These are phyloP conservation scores for Ardeotis arabs DNA, from an alignment of 2,113 vertebrate species.

Conservation along the genomic window DNA sequence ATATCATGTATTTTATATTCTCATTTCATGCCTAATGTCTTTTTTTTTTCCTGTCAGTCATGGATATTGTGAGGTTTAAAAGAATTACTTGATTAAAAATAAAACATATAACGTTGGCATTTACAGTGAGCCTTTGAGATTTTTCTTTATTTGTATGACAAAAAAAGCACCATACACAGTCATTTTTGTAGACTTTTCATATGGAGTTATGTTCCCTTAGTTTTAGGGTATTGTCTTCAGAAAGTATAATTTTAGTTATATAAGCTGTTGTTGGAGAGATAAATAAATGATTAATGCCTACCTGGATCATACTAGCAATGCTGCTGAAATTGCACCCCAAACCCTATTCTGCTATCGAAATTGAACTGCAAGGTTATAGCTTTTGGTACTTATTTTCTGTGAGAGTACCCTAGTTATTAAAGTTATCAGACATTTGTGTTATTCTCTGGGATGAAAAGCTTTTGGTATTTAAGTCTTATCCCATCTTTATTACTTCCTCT, in stretches of 20 bases:
- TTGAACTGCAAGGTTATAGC: background rate
- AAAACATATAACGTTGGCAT: conserved; percentile 83
- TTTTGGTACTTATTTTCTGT: background rate
- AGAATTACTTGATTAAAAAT: conserved; percentile 83
- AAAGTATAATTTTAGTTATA: background rate
- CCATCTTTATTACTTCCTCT: background rate
- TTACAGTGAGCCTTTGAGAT: conserved; percentile 40
- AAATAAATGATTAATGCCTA: background rate
- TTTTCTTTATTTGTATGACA: background rate
- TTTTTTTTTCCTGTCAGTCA: conserved; percentile 78
- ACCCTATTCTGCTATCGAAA: background rate
- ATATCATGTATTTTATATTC: conserved; percentile 77
- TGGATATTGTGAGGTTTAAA: conserved; percentile 81
- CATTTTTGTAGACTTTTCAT: background rate
- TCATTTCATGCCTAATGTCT: conserved; percentile 77
- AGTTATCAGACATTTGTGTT: background rate
- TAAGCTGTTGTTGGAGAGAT: background rate
- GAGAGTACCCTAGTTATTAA: background rate
- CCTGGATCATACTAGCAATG: background rate
- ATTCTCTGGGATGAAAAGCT: background rate
- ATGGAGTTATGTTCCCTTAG: background rate
- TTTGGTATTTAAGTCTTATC: background rate
- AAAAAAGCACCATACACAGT: background rate
- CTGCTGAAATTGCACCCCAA: background rate
- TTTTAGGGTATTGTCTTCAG: background rate